Evolutionary conservation across 2,888 invertebrate species (phyloP), one percentile per base, ranked within the genome.

Genomic region (Axea sp.): DNA sequence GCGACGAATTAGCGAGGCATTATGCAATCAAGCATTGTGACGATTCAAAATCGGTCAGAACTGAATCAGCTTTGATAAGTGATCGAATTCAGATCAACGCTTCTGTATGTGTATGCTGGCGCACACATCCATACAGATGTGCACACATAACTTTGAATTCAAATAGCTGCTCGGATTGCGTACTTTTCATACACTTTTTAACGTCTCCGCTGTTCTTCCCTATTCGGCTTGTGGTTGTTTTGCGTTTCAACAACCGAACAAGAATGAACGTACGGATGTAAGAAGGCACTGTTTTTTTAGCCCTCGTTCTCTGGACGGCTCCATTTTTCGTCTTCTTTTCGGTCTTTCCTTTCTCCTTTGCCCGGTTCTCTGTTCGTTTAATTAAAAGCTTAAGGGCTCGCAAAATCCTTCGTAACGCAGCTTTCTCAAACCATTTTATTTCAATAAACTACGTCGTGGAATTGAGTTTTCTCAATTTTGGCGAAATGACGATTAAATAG

Each of bases 311-410:
- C 26, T 41, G 28, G 30, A 2, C 30, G 45, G 49, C 17, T 51
- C 47, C 47, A 71, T 71, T 71, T 71, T 62, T 55, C 71, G 71
- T 71, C 62, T 64, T 57, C 71, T 22, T 68, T 60, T 39, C 51
- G 55, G 28, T 22, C 53, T 33, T 60, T 49, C 55, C 53, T 62
- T 69, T 69, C 60, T 62, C 47, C 22, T 55, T 55, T 55, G 19
- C 47, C 26, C 47, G 17, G n/a, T 26, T 55, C 33, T 57, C 35
- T 35, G 55, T 71, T 64, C 55, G 22, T 71, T 71, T 71, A 71
- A 71, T 71, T 71, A 71, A 49, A 64, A 64, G 62, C 71, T 71
- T 57, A 57, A 62, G 71, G 35, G 55, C 47, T 71, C 71, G 57
- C 64, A 30, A 64, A 62, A 64, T 55, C 45, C 41, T 64, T 39